phyloP scores from a whole-genome alignment of 2,113 vertebrate genomes.

The Myiozetetes cayanensis region DNA sequence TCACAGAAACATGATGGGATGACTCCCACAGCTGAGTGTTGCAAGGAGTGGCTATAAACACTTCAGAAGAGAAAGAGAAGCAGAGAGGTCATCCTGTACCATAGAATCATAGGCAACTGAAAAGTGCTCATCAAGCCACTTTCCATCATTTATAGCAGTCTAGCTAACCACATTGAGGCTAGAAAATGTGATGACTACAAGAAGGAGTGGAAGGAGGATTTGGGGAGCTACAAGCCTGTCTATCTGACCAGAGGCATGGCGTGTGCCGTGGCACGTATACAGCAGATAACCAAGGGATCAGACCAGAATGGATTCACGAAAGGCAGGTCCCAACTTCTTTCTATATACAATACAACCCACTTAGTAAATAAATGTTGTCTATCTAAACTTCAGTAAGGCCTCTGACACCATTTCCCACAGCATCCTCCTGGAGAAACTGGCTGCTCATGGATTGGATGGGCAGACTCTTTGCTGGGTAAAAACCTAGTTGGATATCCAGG shows the following conservation, averaged over 20 bases:
- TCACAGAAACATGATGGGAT: neutral
- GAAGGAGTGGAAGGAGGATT: neutral
- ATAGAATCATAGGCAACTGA: neutral
- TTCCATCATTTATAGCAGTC: neutral
- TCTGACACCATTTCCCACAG: neutral
- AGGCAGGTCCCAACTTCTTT: neutral
- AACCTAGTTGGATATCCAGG: neutral
- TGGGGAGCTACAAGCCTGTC: neutral
- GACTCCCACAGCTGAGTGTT: neutral
- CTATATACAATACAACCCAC: neutral
- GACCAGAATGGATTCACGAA: neutral
- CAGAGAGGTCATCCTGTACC: accelerated
- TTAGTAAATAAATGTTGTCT: neutral
- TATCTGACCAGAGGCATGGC: neutral
- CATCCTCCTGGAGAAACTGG: neutral
- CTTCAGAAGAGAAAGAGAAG: neutral
- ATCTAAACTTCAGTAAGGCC: neutral
- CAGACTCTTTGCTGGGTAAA: neutral
- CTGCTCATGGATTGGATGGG: neutral
- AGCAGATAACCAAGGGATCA: neutral
- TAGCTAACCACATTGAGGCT: neutral
- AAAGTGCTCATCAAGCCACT: neutral
- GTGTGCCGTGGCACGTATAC: neutral
- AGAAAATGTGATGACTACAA: neutral
- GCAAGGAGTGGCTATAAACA: neutral